Evolutionary conservation across 2,113 vertebrate genomes (phyloP), one percentile per base, ranked within the genome.

Genomic region (Saguinus midas): DNA sequence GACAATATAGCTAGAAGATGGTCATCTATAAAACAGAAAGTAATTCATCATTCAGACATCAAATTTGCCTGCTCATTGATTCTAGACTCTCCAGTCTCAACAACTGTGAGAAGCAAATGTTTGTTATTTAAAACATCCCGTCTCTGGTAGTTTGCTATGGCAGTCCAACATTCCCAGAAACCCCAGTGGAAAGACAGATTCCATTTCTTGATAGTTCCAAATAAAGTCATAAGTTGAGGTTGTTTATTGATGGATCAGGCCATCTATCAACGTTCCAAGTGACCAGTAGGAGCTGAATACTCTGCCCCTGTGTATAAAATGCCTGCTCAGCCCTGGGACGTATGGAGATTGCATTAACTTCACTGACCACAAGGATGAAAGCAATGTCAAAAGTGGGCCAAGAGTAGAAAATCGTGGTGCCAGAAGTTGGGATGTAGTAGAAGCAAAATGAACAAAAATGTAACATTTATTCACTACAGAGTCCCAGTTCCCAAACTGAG

Each of bases 391-490:
- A 8, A 0, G 0, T 7, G 50, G 37, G 8, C 50, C 25, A 21
- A 17, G 86, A 80, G 79, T 35, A 92, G n/a, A 40, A 88, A 66
- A 6, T 10, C 43, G 1, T 0, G 4, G n/a, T 32, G 1, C 2
- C 1, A 14, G 35, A 29, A 37, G 0, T 12, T 17, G 4, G 11
- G 7, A 16, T 10, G 1, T 5, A 66, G 52, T 10, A 2, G 27
- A n/a, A 11, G 11, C n/a, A 0, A 14, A 20, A 35, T 64, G 14
- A 50, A 27, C 17, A 70, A 57, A 57, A 90, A 17, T 13, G 3
- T 27, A 40, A 1, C 5, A 0, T 5, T 75, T 43, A 55, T 35
- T 50, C 5, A 3, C n/a, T 27, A 4, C 3, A 0, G 0, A 7
- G 37, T 10, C 13, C 66, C 66, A n/a, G 66, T 37, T 85, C 52